Percentiles rank a stretch among this genome's conserved stretches.
These are phyloP conservation scores for Beaufortia kweichowensis DNA, from an alignment of 2,113 vertebrate genomes.

Conservation along the genomic window DNA sequence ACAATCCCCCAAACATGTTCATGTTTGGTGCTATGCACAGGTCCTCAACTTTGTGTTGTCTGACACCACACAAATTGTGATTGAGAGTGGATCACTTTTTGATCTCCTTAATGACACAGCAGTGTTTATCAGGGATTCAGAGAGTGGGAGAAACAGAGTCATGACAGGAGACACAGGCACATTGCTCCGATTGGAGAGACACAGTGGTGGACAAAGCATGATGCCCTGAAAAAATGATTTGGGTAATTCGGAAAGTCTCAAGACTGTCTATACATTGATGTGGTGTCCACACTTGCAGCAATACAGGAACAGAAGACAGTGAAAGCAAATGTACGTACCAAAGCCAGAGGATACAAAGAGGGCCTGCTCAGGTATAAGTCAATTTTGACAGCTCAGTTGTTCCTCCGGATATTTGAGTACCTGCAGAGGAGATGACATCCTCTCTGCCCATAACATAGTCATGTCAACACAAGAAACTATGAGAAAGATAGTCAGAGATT, in stretches of 20 bases:
- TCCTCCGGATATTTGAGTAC: constrained; percentile 42
- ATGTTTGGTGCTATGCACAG: constrained; percentile 42
- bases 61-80: constrained; percentile 40
- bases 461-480: constrained; percentile 28
- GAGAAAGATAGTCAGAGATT: constrained; percentile 27
- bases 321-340: constrained; percentile 13
- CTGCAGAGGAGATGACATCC: constrained; percentile 41
- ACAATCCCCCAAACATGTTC: constrained; percentile 25
- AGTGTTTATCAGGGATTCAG: constrained; percentile 30
- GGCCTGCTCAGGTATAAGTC: constrained; percentile 40
- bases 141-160: too few relatives aligned
- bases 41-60: constrained; percentile 29
- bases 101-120: constrained; percentile 36
- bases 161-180: too few relatives aligned
- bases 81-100: constrained; percentile 42
- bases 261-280: too few relatives aligned
- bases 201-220: too few relatives aligned
- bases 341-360: constrained; percentile 31
- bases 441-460: constrained; percentile 26
- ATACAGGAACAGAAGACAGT: constrained; percentile 33
- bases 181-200: too few relatives aligned
- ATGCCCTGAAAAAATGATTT: too few relatives aligned
- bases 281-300: too few relatives aligned
- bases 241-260: too few relatives aligned
- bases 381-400: constrained; percentile 31